Conservation (phyloP, 2,888 invertebrate species). For the Brachypterus glaber region DNA sequence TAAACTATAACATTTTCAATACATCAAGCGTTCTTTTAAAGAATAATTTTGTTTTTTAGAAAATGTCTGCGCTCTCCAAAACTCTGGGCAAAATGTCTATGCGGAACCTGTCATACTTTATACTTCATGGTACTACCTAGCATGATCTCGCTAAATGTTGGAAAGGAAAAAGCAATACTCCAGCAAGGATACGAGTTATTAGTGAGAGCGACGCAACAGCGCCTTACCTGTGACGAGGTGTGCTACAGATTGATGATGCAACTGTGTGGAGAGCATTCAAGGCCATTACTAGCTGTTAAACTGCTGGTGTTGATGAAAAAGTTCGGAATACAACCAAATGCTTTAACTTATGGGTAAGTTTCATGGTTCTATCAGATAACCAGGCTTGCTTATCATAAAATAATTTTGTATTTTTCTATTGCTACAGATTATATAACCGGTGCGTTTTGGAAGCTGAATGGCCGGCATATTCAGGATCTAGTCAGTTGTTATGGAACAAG, state of each 20-base stretch:
- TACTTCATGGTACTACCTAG: slow-evolving; percentile 96
- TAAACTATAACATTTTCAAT: too few relatives aligned
- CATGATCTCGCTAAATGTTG: slow-evolving; percentile 58
- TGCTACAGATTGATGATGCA: slow-evolving; percentile 99
- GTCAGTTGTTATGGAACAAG: slow-evolving; percentile 87
- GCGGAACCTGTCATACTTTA: slow-evolving; percentile 83
- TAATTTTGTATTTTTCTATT: too few relatives aligned
- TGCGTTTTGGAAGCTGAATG: slow-evolving; percentile 91
- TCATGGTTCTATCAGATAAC: too few relatives aligned
- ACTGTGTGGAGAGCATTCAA: slow-evolving; percentile 87
- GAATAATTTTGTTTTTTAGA: slow-evolving; percentile 25
- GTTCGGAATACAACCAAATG: slow-evolving; percentile 90
- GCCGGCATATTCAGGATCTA: slow-evolving; percentile 63
- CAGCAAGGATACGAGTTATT: slow-evolving; percentile 78
- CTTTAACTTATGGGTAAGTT: slow-evolving; percentile 85
- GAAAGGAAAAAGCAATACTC: slow-evolving; percentile 67
- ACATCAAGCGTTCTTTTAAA: too few relatives aligned
- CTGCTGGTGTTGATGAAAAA: slow-evolving; percentile 85
- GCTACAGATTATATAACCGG: slow-evolving; percentile 51
- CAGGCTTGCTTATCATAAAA: too few relatives aligned
- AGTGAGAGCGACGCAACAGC: slow-evolving; percentile 74
- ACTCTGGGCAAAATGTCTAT: slow-evolving; percentile 85
- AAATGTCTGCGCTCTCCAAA: slow-evolving; percentile 51
- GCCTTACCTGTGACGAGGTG: slow-evolving; percentile 88
- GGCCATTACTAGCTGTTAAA: slow-evolving; percentile 91